These are phyloP conservation scores for Capromys pilorides DNA, from an alignment of 2,797 vertebrate species.

Conservation along the genomic window DNA sequence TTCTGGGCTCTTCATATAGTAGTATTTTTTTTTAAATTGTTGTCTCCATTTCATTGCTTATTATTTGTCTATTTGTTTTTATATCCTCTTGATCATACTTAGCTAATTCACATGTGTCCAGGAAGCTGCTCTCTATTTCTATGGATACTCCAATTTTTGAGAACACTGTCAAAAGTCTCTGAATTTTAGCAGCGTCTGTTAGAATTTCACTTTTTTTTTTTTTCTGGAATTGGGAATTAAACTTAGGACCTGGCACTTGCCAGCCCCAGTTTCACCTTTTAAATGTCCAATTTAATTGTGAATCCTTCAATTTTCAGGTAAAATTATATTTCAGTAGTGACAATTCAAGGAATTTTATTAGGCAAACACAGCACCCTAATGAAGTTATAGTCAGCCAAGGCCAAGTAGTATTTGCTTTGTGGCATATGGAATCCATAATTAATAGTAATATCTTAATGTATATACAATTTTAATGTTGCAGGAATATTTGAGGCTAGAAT, in stretches of 20 bases:
- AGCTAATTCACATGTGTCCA: neutral
- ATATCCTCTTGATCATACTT: neutral
- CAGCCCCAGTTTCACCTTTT: neutral
- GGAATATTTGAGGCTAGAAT: neutral
- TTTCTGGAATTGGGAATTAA: no score
- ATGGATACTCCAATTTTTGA: neutral
- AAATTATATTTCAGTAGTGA: conserved; percentile 16
- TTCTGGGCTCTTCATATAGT: neutral
- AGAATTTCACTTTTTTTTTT: neutral
- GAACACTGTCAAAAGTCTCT: neutral
- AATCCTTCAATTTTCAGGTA: conserved; percentile 17
- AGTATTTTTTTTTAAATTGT: neutral
- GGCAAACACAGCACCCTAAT: neutral
- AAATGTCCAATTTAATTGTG: neutral
- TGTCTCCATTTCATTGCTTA: neutral
- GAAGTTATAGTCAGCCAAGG: neutral
- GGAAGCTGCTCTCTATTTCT: neutral
- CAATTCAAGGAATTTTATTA: neutral
- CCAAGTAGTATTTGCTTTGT: neutral
- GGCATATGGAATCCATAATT: neutral
- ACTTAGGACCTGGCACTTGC: no score
- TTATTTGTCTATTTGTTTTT: neutral
- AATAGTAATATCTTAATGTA: conserved; percentile 12
- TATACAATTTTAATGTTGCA: conserved; percentile 13
- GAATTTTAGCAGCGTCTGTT: neutral